Base-by-base conservation (phyloP, 2,888 invertebrate genomes). In the Ophion slaviceki region DNA sequence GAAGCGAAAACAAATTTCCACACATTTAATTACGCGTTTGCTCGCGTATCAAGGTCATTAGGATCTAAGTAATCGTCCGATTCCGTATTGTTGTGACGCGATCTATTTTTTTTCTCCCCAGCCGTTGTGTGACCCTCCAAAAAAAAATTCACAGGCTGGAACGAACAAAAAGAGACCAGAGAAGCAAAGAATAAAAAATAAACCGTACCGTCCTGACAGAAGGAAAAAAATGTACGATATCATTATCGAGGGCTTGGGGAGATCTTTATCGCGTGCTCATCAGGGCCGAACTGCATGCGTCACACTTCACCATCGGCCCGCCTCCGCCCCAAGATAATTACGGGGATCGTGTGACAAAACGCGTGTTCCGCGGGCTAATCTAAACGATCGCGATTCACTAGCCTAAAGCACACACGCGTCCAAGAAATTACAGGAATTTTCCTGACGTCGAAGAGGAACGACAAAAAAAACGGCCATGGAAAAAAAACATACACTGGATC, bases 191-290 rank as follows among this genome's bases (percentile, higher is more conserved):
- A 17, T 5, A 32, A 32, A 71, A 47, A 57, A n/a, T 45, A 67
- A 40, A 40, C 40, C 20, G 67, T 20, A 20, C 24, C 53, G 11
- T 72, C 36, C 72, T 36, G 62, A 20, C 45, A 20, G 40, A 1
- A 17, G 20, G 72, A 62, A 75, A 20, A 70, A 47, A 57, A 70
- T 17, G 40, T 17, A 57, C 66, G 40, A 66, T 40, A 72, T 80
- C 64, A 66, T 72, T 57, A 80, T 80, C 72, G 53, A 57, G 40
- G 62, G n/a, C 62, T 11, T 28, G 72, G 72, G 64, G 10, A 72
- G 80, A 80, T 80, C 57, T 17, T 80, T 72, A 80, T 80, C 80
- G 14, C 24, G 36, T 72, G 80, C 80, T 72, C 80, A 66, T 80
- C 80, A 72, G 62, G 72, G 72, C 66, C 47, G 72, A 72, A 66